Evolutionary conservation across 2,888 invertebrate genomes (phyloP).

Genomic region (Microctonus hyperodae): DNA sequence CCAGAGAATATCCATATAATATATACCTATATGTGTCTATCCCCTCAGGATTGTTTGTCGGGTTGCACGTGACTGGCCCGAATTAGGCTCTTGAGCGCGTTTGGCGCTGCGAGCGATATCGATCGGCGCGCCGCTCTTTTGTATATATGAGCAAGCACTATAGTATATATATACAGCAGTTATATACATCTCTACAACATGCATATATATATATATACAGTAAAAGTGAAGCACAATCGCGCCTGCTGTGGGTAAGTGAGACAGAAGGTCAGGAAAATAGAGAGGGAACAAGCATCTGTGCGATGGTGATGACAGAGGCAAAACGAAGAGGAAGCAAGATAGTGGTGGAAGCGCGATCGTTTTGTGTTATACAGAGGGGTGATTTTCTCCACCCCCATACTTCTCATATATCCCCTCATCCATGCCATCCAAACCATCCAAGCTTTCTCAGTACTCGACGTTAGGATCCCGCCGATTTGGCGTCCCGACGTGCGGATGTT

Average conservation of each 20-base stretch:
- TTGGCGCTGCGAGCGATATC: constrained; percentile 35
- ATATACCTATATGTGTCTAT: constrained; percentile 12
- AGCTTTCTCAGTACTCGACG: not conserved
- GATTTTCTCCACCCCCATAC: constrained; percentile 15
- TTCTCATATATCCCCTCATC: too few species aligned
- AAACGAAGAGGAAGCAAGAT: not conserved
- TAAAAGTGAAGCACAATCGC: constrained; percentile 7
- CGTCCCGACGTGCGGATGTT: constrained; percentile 36
- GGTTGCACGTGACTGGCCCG: constrained; percentile 54
- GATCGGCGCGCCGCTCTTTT: constrained; percentile 37
- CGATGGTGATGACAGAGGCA: constrained; percentile 14
- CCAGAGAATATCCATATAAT: not conserved
- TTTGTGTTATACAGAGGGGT: constrained; percentile 1
- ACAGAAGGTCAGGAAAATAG: not conserved
- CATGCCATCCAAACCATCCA: not conserved
- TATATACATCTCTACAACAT: too few species aligned
- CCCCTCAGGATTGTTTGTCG: constrained; percentile 43
- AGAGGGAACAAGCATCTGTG: not conserved
- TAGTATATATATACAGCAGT: too few species aligned
- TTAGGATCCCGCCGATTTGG: constrained; percentile 19
- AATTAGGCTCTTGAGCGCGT: constrained; percentile 52
- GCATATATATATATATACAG: not conserved
- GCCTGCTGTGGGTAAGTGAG: constrained; percentile 20
- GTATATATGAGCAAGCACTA: constrained; percentile 6
- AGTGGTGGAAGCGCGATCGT: constrained; percentile 12